Conservation (phyloP, 2,797 vertebrate genomes). For the Sparus aurata region DNA sequence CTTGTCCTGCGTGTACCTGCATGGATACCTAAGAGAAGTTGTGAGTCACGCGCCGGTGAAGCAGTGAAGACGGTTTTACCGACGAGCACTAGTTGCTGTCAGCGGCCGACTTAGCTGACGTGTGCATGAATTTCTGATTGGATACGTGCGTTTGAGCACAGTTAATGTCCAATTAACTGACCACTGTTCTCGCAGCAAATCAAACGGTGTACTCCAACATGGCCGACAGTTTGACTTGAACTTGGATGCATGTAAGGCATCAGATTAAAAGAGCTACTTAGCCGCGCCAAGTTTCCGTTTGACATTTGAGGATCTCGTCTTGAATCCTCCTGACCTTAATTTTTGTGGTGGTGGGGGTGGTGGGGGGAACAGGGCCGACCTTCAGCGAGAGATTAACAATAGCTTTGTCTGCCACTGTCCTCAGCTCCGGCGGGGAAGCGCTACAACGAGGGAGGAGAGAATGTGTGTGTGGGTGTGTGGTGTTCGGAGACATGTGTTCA, state of each 20-base stretch:
- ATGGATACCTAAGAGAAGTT: not conserved
- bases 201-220: not conserved
- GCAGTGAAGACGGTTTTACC: not conserved
- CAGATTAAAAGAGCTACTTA: constrained; percentile 30
- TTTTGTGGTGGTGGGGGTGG: too few relatives aligned
- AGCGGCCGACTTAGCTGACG: not conserved
- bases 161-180: constrained; percentile 33
- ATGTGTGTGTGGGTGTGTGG: constrained; percentile 10
- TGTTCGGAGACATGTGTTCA: constrained; percentile 8
- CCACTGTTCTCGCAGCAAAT: constrained; percentile 12
- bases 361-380: constrained; percentile 53
- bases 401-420: constrained; percentile 76
- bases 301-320: constrained; percentile 74
- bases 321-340: constrained; percentile 71
- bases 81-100: not conserved
- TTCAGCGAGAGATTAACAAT: constrained; percentile 77
- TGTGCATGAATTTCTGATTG: not conserved
- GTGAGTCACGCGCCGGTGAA: not conserved
- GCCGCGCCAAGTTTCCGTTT: constrained; percentile 65
- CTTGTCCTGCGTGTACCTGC: not conserved
- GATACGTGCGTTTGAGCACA: not conserved
- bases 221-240: not conserved
- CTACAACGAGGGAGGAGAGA: not conserved
- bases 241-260: constrained; percentile 18
- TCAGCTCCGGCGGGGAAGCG: constrained; percentile 48